Evolutionary conservation across 2,888 invertebrate species (phyloP), one percentile per base, ranked within the genome.

Genomic region (Macropis europaea): DNA sequence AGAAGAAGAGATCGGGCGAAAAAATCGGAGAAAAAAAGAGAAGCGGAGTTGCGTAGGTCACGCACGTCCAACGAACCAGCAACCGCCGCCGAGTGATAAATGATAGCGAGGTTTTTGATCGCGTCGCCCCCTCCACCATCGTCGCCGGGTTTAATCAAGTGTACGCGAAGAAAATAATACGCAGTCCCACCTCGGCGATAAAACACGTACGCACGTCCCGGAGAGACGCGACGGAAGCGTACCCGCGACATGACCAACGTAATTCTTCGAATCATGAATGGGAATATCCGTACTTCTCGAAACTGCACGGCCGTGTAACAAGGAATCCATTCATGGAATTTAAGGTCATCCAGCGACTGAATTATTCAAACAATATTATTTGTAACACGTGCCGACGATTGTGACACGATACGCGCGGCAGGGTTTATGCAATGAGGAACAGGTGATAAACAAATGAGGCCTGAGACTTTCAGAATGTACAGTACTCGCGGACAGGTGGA

Each of bases 71-170:
- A 54, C 76, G 76, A 73, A 73, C 73, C 59, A 50, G 50, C 36
- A n/a, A 13, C 22, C 52, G 24, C 47, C 61, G 22, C 38, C 47
- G 38, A 64, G 73, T 66, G 71, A 77, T 73, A 73, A 76, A 73
- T 69, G 68, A 76, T 67, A 71, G 67, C 74, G 67, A 74, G 76
- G 74, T 76, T 76, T 76, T 76, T 76, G 74, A 74, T 68, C 74
- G 70, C 76, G 5, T n/a, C n/a, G 42, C 9, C 66, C 72, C 68
- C 68, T 36, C 67, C 43, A 42, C 22, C 30, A 32, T 32, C 3
- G 32, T 26, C 43, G 28, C n/a, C 38, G 61, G 32, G 71, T 71
- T 63, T 64, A 70, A 70, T 73, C 63, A 70, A 70, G 63, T 59
- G 63, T 26, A 36, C 63, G 60, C 40, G 54, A 52, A 60, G 42